A percentile compares a stretch with the other conserved stretches of the same genome.
Evolutionary conservation across 2,113 vertebrate genomes (phyloP).

Genomic region (Glareola pratincola): DNA sequence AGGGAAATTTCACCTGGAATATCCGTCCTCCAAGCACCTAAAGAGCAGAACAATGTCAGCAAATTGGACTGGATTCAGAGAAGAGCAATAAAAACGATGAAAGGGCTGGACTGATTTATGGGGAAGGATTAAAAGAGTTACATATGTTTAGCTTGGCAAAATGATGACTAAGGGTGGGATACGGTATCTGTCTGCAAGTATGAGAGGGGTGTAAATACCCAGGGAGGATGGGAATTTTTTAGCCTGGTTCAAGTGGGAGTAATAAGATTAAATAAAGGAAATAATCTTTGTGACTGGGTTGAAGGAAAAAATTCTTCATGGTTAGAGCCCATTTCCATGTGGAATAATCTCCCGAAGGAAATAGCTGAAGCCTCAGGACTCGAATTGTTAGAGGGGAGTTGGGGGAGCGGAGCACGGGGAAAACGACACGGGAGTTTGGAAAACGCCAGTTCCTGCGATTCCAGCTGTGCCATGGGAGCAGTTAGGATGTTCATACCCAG

Average conservation of each 20-base stretch:
- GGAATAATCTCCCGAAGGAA: not conserved
- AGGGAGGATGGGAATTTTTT: not conserved
- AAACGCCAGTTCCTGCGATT: not conserved
- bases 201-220: conserved; percentile 9
- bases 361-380: not conserved
- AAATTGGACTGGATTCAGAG: conserved; percentile 29
- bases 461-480: not conserved
- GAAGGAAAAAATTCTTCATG: not conserved
- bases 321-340: not conserved
- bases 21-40: not conserved
- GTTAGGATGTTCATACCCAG: not conserved
- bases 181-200: not conserved
- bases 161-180: conserved; percentile 45
- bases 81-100: conserved; percentile 55
- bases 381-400: not conserved
- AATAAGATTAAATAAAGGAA: conserved; percentile 25
- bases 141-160: conserved; percentile 67
- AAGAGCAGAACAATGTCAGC: conserved; percentile 53
- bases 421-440: not conserved
- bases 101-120: conserved; percentile 65
- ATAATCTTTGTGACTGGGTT: not conserved
- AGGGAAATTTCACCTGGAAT: conserved; percentile 13
- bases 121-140: conserved; percentile 62
- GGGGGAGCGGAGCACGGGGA: not conserved
- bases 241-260: conserved; percentile 3